Evolutionary conservation across 2,113 vertebrate genomes (phyloP).

Genomic region (Varanus komodoensis): DNA sequence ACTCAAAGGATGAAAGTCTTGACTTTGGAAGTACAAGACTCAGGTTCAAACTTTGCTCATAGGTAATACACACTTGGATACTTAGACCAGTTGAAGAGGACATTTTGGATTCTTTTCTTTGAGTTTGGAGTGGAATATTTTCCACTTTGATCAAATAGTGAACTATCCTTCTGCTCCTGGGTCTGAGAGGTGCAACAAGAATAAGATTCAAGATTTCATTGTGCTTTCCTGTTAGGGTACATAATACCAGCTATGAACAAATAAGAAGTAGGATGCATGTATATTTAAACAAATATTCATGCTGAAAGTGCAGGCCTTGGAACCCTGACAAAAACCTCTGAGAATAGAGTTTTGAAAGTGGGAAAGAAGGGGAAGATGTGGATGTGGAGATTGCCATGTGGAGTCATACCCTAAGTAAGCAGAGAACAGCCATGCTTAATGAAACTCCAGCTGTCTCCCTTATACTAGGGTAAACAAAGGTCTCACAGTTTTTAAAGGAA

Average conservation of each 20-base stretch:
- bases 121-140: background rate
- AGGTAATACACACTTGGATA: no score
- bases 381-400: background rate
- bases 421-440: background rate
- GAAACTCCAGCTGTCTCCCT: background rate
- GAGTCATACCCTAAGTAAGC: background rate
- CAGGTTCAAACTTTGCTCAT: no score
- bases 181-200: no score
- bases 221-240: background rate
- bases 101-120: no score
- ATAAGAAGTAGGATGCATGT: background rate
- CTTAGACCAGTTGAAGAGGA: no score
- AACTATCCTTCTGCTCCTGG: background rate
- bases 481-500: background rate
- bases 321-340: background rate
- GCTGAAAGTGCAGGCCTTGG: background rate
- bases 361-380: background rate
- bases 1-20: no score
- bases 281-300: background rate
- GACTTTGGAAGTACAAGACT: no score
- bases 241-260: background rate
- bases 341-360: background rate
- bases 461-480: background rate
- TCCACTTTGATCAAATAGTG: background rate
- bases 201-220: background rate